phyloP scores from a whole-genome alignment of 2,113 vertebrate species.

The Irena cyanogastra region DNA sequence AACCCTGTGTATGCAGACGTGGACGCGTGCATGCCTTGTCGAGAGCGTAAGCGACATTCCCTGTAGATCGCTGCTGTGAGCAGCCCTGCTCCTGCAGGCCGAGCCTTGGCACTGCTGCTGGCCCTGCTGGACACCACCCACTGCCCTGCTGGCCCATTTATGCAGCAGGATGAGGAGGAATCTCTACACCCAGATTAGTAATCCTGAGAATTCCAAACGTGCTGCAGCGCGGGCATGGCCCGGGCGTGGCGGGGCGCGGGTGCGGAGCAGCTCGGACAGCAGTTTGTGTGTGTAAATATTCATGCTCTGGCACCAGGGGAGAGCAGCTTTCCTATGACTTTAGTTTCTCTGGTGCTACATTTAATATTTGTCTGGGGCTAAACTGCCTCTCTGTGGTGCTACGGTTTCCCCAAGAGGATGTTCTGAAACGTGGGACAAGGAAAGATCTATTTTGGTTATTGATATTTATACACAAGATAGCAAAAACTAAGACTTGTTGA shows the following conservation, averaged over 20 bases:
- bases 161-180: not conserved
- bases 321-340: not conserved
- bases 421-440: slow-evolving; percentile 46
- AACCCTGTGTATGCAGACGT: slow-evolving; percentile 60
- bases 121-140: slow-evolving; percentile 8
- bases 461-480: slow-evolving; percentile 60
- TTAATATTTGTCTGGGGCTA: slow-evolving; percentile 68
- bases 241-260: not conserved
- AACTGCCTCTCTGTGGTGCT: slow-evolving; percentile 65
- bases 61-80: slow-evolving; percentile 63
- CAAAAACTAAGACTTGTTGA: slow-evolving; percentile 43
- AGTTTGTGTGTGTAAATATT: slow-evolving; percentile 54
- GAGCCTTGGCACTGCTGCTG: slow-evolving; percentile 36
- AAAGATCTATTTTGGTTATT: slow-evolving; percentile 72
- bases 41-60: slow-evolving; percentile 68
- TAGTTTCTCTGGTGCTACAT: slow-evolving; percentile 69
- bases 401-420: slow-evolving; percentile 33
- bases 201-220: not conserved
- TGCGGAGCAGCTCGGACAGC: not conserved
- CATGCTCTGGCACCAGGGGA: slow-evolving; percentile 37
- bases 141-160: not conserved
- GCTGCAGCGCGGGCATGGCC: not conserved
- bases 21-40: slow-evolving; percentile 74
- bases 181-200: not conserved
- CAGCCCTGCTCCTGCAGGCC: slow-evolving; percentile 51